Base-by-base conservation (phyloP, 2,113 vertebrate genomes). In the Numida meleagris region DNA sequence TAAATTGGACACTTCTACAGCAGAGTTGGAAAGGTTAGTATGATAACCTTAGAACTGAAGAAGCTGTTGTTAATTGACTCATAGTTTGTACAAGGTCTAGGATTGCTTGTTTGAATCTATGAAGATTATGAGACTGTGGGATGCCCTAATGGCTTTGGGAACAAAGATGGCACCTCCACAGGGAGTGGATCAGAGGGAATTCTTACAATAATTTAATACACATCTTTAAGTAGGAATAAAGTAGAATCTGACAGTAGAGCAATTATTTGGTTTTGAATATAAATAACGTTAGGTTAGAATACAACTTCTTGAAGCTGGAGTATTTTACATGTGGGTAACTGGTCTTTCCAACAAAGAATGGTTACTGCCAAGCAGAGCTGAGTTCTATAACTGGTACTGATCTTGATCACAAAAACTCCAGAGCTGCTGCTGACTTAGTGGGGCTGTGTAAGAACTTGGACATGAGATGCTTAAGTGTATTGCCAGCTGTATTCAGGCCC, bases 21-120 rank as follows among this genome's bases (percentile, higher is more conserved):
- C 97, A 72, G 98, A 98, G 14, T 55, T 18, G 20, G 97, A 97
- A 91, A 97, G 98, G 99, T 99, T 84, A 68, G 94, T 73, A 70
- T 67, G 9, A 1, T 70, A 65, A 76, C 58, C 31, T 85, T 48
- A n/a, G 31, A 79, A 31, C 31, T 79, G 57, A 59, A 75, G 72
- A 74, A 78, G 51, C 57, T 79, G 34, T 43, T 84, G 83, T 72
- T 63, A 48, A 61, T 8, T 68, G 73, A 42, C 27, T 84, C 8
- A 4, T 4, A 14, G 2, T 76, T 36, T 68, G n/a, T 66, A 73
- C 9, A 25, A 78, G 14, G 24, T 38, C 66, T 55, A 59, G 62
- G 29, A 38, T 68, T 93, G 76, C 61, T 63, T 45, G 8, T 67
- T 62, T 24, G 29, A 36, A 48, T 66, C n/a, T 24, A 0, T 58